Evolutionary conservation across 2,888 invertebrate species (phyloP), one percentile per base, ranked within the genome.

Genomic region (Pinctada fucata): DNA sequence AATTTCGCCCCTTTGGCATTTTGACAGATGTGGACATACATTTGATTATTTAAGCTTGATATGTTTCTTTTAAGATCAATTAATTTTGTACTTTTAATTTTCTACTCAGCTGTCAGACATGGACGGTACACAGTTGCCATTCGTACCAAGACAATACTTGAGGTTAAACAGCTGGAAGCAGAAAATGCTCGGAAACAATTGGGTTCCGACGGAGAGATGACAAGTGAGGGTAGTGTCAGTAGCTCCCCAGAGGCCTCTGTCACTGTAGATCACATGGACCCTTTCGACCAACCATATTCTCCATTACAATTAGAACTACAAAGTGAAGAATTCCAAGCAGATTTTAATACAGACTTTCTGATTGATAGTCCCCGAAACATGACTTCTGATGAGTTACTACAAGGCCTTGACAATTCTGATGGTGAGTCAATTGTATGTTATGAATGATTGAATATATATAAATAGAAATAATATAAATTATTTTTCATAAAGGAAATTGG

Each of bases 81-180:
- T 31, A 31, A 31, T 31, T 31, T 31, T 31, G 31, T 31, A 31
- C 31, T 31, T 31, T 31, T 31, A 31, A 31, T 31, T 31, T 31
- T 31, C 31, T 31, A 31, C 31, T 31, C 76, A 86, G 86, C 83
- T 72, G 85, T 86, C 0, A 79, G 86, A 5, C 81, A 83, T 63
- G 86, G 86, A 2, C 72, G 86, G 47, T 86, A 85, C 70, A 84
- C 86, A 31, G 83, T 86, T 48, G 86, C 83, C 5, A 81, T 85
- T 58, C 68, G 86, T 13, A 86, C 86, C 1, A 84, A 84, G 69
- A 84, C 86, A 6, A 86, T 86, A 6, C 71, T 86, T 3, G 86
- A 86, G 67, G 86, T 85, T 3, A 85, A 84, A 50, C 80, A 82
- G 5, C 68, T 84, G 52, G 82, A 69, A 13, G 45, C 50, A 72